Conservation (phyloP, 2,113 vertebrate genomes). For the Ploceus nigricollis region DNA sequence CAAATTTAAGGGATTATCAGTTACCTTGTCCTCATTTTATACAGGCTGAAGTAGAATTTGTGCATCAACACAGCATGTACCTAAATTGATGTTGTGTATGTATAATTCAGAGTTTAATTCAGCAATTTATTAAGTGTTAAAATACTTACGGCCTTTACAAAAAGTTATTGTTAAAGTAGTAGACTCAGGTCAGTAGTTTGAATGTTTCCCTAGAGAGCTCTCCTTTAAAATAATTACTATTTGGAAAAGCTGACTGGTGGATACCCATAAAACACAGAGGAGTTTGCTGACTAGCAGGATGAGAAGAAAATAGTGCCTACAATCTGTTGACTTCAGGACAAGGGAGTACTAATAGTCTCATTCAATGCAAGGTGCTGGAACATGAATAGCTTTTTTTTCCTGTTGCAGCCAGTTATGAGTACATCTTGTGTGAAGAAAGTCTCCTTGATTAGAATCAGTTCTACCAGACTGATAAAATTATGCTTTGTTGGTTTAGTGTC, state of each 20-base stretch:
- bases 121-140: not conserved
- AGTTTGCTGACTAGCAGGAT: not conserved
- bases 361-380: not conserved
- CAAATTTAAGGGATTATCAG: not conserved
- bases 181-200: not conserved
- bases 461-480: not conserved
- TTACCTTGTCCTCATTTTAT: not conserved
- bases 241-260: not conserved
- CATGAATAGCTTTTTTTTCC: not conserved
- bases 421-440: not conserved
- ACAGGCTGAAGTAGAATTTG: not conserved
- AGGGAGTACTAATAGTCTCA: not conserved
- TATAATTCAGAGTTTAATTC: not conserved
- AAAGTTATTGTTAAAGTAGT: not conserved
- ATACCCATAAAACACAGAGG: not conserved
- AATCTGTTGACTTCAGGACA: not conserved
- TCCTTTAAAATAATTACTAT: not conserved
- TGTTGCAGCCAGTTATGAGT: not conserved
- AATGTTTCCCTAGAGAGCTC: not conserved
- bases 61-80: not conserved
- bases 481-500: not conserved
- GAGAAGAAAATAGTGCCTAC: not conserved
- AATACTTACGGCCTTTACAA: not conserved
- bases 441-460: not conserved
- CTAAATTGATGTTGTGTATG: not conserved